Base-by-base conservation (phyloP, 2,888 invertebrate species). In the Melipona beecheii region DNA sequence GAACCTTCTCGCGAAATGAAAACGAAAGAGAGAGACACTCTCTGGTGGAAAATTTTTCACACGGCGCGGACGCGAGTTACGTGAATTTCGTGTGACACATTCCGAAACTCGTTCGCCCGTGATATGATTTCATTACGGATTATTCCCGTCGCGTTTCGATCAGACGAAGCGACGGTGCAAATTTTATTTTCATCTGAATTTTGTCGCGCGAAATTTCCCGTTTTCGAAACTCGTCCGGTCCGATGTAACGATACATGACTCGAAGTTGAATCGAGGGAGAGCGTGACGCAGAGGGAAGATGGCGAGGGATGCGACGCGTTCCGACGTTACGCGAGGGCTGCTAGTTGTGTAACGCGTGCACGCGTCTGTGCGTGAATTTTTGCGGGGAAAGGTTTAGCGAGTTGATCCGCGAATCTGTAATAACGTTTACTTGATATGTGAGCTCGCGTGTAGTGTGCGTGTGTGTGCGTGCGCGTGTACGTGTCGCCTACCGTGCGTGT, bases 361-460 rank as follows among this genome's bases (percentile, higher is more conserved):
- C 68, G 72, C 76, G 62, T 80, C 54, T 64, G 74, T 81, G 24
- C 58, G 72, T 69, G 65, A 72, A 80, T 81, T 86, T 86, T 79
- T 74, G 76, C 66, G 62, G 73, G 74, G n/a, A 11, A n/a, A 31
- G 78, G 62, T 88, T 84, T 75, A 81, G 81, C 90, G 89, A 87
- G 90, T 89, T 84, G 83, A 79, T 87, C 81, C 81, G 86, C 85
- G 89, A 88, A 84, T 85, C 84, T 91, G 83, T 87, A 83, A 68
- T 76, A 85, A 87, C 81, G 88, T 89, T 81, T 74, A 81, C 75
- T 81, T 58, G 79, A 19, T 36, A 62, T 50, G 43, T 6, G 64
- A 43, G 54, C 4, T 56, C 21, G 56, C n/a, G 70, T 76, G 58
- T 78, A 43, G 50, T 50, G 78, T 70, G 50, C 76, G 79, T 81